Conservation (phyloP, 2,113 vertebrate genomes). For the Epinephelus lanceolatus region DNA sequence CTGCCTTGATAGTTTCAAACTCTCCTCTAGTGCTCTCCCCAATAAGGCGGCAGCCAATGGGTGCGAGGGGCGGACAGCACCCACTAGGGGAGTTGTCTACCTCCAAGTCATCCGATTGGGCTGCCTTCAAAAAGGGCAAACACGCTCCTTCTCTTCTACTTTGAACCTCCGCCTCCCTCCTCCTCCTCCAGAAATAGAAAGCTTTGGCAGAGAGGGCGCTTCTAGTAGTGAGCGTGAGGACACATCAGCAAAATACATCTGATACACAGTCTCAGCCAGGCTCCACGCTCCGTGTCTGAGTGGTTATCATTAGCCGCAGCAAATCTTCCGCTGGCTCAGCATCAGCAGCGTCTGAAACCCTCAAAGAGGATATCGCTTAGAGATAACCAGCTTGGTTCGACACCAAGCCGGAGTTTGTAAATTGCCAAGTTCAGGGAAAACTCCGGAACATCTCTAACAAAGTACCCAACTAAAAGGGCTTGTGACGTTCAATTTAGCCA, state of each 20-base stretch:
- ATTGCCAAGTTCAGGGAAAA: not conserved
- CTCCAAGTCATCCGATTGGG: constrained; percentile 79
- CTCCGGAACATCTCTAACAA: not conserved
- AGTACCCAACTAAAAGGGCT: not conserved
- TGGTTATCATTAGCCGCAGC: not conserved
- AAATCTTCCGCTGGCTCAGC: not conserved
- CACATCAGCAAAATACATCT: constrained; percentile 27
- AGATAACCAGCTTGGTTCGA: constrained; percentile 19
- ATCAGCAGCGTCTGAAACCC: not conserved
- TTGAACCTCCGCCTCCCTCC: constrained; percentile 44
- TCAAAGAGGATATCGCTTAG: not conserved
- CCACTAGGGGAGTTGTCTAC: constrained; percentile 85
- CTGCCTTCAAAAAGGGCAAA: constrained; percentile 74
- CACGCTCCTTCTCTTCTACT: constrained; percentile 46
- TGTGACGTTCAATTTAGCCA: not conserved
- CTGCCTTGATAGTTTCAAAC: not conserved
- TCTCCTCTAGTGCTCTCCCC: not conserved
- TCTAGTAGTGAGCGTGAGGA: constrained; percentile 14
- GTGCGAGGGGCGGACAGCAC: constrained; percentile 62
- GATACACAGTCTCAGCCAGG: not conserved
- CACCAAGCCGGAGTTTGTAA: constrained; percentile 40
- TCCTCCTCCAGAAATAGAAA: constrained; percentile 76
- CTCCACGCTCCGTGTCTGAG: not conserved
- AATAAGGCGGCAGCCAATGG: constrained; percentile 67
- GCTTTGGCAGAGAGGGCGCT: constrained; percentile 11